Evolutionary conservation across 2,888 invertebrate species (phyloP), one percentile per base, ranked within the genome.

Genomic region (Nesidiocoris tenuis): DNA sequence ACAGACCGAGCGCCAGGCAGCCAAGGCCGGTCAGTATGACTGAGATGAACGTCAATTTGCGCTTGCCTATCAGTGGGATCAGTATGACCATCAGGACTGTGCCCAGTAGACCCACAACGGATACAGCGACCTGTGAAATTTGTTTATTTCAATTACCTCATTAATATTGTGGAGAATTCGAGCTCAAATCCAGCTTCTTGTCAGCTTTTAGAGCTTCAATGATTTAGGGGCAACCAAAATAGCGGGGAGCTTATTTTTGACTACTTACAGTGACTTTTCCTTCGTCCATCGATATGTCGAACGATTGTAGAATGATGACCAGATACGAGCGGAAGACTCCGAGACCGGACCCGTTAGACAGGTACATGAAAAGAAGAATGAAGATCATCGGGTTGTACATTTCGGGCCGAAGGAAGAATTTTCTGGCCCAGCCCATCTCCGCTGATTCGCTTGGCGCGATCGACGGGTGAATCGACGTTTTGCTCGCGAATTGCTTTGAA

Each of bases 1-100:
- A 87, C 1, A 83, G 77, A 56, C 86, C 86, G 18, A 87, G 82
- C 0, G 83, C 82, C 9, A 85, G 82, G 75, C 85, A 84, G 55
- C 83, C 83, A 1, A 86, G 16, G 0, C 84, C 84, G 61, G 84
- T 84, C 0, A 84, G 84, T 0, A 85, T 81, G 77, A 85, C 77
- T 75, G 86, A 81, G 0, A 84, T 77, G 0, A 87, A 82, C 0
- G 86, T 86, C n/a, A 85, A 65, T 0, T 83, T 78, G 1, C 85
- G 83, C 74, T 84, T 85, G 16, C 83, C 82, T 1, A 79, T 66
- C 5, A 78, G 21, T 64, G 75, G 78, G 21, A 80, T 79, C 16
- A 79, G 70, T 2, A 80, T 67, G 1, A 80, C 79, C 23, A 79
- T 79, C 5, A 77, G 57, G 16, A 80, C 54, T 18, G 79, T 79